These are phyloP conservation scores for Polypterus senegalus DNA, from an alignment of 2,113 vertebrate species.

Conservation along the genomic window DNA sequence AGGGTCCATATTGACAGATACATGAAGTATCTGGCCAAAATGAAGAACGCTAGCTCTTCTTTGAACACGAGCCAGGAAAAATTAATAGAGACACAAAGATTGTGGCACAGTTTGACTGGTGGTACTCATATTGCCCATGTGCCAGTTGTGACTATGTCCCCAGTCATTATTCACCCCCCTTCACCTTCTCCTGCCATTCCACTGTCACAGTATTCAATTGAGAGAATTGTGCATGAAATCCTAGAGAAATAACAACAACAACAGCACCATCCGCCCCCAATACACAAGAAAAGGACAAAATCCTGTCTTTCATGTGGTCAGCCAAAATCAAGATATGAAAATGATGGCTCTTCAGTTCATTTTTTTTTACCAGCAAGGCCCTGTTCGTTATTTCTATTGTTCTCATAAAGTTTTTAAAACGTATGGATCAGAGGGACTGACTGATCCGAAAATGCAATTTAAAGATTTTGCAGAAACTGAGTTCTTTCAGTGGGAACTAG, in stretches of 20 bases:
- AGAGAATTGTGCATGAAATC: neutral
- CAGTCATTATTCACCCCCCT: constrained; percentile 2
- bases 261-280: too few relatives aligned
- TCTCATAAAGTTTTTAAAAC: too few relatives aligned
- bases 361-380: constrained; percentile 10
- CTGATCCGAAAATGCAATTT: too few relatives aligned
- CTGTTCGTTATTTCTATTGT: neutral
- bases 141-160: neutral
- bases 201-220: neutral
- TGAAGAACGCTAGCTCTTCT: constrained; percentile 4
- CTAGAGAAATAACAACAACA: constrained; percentile 10
- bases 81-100: constrained; percentile 4
- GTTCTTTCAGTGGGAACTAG: too few relatives aligned
- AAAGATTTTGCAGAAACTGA: too few relatives aligned
- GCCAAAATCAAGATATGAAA: constrained; percentile 6
- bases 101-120: constrained; percentile 8
- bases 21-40: neutral
- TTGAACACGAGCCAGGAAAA: constrained; percentile 12
- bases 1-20: constrained; percentile 8
- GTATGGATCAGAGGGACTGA: too few relatives aligned
- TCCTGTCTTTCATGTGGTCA: constrained; percentile 5
- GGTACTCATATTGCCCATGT: constrained; percentile 2
- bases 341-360: constrained; percentile 17
- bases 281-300: constrained; percentile 1
- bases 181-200: neutral